Conservation (phyloP, 2,113 vertebrate species). For the Montifringilla adamsi region DNA sequence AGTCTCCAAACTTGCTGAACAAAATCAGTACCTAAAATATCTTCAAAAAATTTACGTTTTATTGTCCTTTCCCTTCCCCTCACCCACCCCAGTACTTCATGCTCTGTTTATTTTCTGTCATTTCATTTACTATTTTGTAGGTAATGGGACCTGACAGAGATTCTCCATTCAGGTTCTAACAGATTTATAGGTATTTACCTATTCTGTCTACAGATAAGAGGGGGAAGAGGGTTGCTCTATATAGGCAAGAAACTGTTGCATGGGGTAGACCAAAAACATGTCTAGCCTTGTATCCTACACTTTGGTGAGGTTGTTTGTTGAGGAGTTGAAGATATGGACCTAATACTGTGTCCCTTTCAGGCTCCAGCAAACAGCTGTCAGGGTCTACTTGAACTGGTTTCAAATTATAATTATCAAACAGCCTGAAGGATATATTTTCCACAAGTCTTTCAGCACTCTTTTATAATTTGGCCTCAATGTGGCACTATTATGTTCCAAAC, state of each 20-base stretch:
- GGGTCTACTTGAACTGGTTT: background rate
- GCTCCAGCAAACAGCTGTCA: background rate
- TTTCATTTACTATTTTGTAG: background rate
- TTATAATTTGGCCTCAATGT: background rate
- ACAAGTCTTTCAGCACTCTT: background rate
- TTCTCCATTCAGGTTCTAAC: background rate
- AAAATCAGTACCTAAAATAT: background rate
- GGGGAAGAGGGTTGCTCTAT: background rate
- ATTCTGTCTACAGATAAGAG: background rate
- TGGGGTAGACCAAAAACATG: background rate
- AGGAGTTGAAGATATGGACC: background rate
- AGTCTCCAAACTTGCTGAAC: background rate
- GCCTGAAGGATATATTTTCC: background rate
- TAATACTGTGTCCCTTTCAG: background rate
- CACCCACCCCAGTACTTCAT: background rate
- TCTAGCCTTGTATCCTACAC: background rate
- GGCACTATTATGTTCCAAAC: background rate
- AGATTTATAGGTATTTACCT: background rate
- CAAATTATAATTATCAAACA: background rate
- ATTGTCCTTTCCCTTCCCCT: background rate
- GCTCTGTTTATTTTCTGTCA: background rate
- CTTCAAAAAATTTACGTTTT: background rate
- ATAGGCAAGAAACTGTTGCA: background rate
- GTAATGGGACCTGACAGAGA: background rate
- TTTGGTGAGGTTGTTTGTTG: background rate